phyloP scores from a whole-genome alignment of 2,888 invertebrate genomes.

The Trichopoda pennipes region DNA sequence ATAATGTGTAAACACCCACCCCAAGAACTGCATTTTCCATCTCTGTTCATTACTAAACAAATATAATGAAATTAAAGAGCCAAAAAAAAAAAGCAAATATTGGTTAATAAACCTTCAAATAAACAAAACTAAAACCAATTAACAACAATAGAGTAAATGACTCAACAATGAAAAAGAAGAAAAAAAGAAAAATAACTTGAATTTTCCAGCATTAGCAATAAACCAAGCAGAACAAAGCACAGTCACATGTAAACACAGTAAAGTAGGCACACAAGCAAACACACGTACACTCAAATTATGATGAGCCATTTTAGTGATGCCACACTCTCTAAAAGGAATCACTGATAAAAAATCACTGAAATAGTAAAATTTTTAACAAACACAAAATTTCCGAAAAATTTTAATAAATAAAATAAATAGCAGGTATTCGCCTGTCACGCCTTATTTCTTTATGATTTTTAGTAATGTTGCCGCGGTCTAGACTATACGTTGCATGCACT shows the following conservation, averaged over 20 bases:
- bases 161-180: conserved; percentile 19
- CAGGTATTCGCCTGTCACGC: no score
- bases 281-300: not conserved
- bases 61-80: not conserved
- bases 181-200: conserved; percentile 64
- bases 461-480: no score
- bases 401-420: no score
- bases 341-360: no score
- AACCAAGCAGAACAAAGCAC: conserved; percentile 34
- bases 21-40: not conserved
- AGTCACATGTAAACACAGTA: not conserved
- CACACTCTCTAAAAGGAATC: no score
- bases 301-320: not conserved
- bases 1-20: no score
- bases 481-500: no score
- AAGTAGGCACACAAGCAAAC: not conserved
- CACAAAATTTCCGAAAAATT: no score
- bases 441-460: no score
- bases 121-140: conserved; percentile 28
- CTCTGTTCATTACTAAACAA: not conserved
- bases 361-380: no score
- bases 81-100: conserved; percentile 45
- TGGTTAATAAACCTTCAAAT: conserved; percentile 61
- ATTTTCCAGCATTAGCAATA: conserved; percentile 55
- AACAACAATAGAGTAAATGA: conserved; percentile 28